These are phyloP conservation scores for Emydoidea blandingii DNA, from an alignment of 2,797 vertebrate genomes.

Conservation along the genomic window DNA sequence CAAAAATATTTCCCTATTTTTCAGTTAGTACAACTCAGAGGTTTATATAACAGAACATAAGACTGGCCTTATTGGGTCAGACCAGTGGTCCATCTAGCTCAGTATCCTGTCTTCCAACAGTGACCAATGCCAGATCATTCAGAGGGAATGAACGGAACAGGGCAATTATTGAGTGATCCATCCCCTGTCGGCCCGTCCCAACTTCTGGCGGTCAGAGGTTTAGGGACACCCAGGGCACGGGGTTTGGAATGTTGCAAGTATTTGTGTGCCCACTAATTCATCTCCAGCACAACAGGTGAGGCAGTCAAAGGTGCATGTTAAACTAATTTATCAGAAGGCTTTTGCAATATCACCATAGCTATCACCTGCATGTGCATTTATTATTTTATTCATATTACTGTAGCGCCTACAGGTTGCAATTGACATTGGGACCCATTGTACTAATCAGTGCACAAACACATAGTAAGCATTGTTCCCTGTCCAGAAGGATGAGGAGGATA, in stretches of 20 bases:
- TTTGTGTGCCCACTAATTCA: too few relatives aligned
- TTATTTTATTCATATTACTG: neutral
- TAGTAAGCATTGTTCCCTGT: neutral
- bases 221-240: neutral
- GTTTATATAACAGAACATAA: neutral
- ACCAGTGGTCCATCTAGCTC: neutral
- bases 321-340: neutral
- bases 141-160: neutral
- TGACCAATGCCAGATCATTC: neutral
- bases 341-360: neutral
- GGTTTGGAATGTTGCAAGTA: neutral
- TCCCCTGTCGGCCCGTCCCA: neutral
- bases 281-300: neutral
- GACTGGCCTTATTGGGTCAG: neutral
- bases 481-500: neutral
- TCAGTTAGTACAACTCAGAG: fast-evolving
- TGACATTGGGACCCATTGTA: neutral
- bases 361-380: neutral
- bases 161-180: neutral
- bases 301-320: neutral
- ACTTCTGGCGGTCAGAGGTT: neutral
- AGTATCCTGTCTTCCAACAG: neutral
- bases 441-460: neutral
- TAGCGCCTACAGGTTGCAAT: neutral
- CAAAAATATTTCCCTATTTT: neutral